These are phyloP conservation scores for Phenganax subtilis DNA, from an alignment of 92 coral and sea anemone species.

Conservation along the genomic window DNA sequence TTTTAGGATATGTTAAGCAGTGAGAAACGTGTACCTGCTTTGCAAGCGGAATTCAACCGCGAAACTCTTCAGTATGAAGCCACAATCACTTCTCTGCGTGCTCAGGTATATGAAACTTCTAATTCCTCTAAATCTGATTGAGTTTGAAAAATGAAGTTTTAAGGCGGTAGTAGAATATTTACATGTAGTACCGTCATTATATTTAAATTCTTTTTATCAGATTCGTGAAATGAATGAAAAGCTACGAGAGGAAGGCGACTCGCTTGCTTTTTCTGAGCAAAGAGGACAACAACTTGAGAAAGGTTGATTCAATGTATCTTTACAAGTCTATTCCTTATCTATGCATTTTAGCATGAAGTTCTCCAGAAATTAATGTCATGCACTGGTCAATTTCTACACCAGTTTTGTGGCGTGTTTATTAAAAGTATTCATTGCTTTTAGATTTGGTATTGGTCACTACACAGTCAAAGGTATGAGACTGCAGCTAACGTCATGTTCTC, in stretches of 20 bases:
- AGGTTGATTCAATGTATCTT: slow-evolving; percentile 50
- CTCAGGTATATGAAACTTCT: slow-evolving; percentile 57
- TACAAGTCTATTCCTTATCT: too few relatives aligned
- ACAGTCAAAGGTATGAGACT: slow-evolving; percentile 68
- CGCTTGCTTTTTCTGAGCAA: slow-evolving; percentile 70
- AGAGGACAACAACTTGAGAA: slow-evolving; percentile 77
- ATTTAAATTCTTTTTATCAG: slow-evolving; percentile 36
- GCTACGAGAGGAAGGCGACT: slow-evolving; percentile 80
- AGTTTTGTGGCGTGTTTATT: too few relatives aligned
- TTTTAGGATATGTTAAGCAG: slow-evolving; percentile 70
- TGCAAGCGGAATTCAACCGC: slow-evolving; percentile 82
- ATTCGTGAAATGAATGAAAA: slow-evolving; percentile 71
- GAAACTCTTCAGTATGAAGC: slow-evolving; percentile 80
- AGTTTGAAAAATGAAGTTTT: not conserved
- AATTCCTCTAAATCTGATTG: not conserved
- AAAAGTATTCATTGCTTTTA: slow-evolving; percentile 19
- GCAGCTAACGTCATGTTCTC: not conserved
- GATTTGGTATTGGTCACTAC: slow-evolving; percentile 70
- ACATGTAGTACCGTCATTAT: not conserved
- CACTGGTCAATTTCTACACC: too few relatives aligned
- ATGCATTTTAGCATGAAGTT: too few relatives aligned
- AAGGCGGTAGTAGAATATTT: not conserved
- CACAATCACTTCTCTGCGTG: slow-evolving; percentile 68
- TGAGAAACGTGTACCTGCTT: slow-evolving; percentile 71
- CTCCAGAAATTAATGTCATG: too few relatives aligned